These are phyloP conservation scores for Aphis craccivora DNA, from an alignment of 1,140 invertebrate species.

Conservation along the genomic window DNA sequence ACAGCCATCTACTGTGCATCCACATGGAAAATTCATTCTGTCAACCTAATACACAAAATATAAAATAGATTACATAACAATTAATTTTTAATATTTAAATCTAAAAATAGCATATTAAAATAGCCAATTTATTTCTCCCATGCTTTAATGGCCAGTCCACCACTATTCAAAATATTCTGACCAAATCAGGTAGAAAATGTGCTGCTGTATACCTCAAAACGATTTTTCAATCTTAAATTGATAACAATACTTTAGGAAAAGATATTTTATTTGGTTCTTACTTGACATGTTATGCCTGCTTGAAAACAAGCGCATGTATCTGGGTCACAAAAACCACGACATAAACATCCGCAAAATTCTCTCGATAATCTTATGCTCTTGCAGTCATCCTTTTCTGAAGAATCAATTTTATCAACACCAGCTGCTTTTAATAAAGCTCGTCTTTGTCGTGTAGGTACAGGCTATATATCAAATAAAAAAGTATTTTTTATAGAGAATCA, in stretches of 20 bases:
- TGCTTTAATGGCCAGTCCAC: neutral
- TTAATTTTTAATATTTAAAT: neutral
- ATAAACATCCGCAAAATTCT: conserved; percentile 94
- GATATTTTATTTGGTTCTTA: conserved; percentile 62
- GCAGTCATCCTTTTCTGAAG: conserved; percentile 93
- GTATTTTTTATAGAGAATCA: neutral
- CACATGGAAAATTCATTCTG: conserved; percentile 94
- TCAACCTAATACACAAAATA: conserved; percentile 74
- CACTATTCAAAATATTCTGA: neutral
- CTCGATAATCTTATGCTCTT: conserved; percentile 88
- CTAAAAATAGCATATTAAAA: neutral
- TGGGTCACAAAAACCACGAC: conserved; percentile 93
- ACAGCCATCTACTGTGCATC: conserved; percentile 93
- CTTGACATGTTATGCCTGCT: conserved; percentile 95
- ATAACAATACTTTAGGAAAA: neutral
- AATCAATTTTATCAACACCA: conserved; percentile 93
- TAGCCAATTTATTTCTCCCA: neutral
- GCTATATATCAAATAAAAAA: conserved; percentile 67
- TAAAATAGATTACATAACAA: neutral
- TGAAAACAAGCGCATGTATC: conserved; percentile 93
- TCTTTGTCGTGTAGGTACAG: conserved; percentile 90
- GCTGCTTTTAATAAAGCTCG: conserved; percentile 84
- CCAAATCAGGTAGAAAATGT: neutral
- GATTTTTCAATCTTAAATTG: neutral
- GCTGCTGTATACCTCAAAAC: neutral